These are phyloP conservation scores for Thrips palmi DNA, from an alignment of 1,140 invertebrate genomes.

Conservation along the genomic window DNA sequence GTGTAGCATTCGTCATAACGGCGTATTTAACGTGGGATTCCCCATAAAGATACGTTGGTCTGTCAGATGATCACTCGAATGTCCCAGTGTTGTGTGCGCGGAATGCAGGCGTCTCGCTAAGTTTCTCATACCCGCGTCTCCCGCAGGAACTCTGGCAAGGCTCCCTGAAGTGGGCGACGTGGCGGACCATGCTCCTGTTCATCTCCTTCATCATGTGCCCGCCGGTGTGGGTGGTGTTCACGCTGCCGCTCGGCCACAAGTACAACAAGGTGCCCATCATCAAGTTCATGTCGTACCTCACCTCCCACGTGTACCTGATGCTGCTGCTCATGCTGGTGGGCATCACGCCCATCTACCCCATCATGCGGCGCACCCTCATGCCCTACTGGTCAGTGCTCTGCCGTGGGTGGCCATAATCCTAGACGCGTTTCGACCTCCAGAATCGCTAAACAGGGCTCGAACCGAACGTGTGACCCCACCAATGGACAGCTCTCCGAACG, in stretches of 20 bases:
- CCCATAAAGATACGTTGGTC: too few species aligned
- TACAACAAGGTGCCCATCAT: conserved; percentile 95
- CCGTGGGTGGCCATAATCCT: too few species aligned
- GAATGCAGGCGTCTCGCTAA: too few species aligned
- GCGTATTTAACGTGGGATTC: too few species aligned
- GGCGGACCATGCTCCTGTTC: conserved; percentile 85
- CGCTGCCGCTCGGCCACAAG: conserved; percentile 83
- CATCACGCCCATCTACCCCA: conserved; percentile 72
- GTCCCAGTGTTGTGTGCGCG: too few species aligned
- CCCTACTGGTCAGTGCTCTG: conserved; percentile 31
- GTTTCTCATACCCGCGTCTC: too few species aligned
- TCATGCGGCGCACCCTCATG: conserved; percentile 48
- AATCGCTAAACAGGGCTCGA: too few species aligned
- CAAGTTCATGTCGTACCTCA: conserved; percentile 98
- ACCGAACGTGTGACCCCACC: too few species aligned
- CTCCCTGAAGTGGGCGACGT: conserved; percentile 83
- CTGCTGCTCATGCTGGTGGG: conserved; percentile 77
- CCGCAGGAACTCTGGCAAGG: conserved; percentile 90
- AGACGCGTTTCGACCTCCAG: too few species aligned
- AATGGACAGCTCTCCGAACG: too few species aligned
- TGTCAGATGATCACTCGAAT: too few species aligned
- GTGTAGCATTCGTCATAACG: too few species aligned
- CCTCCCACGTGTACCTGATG: conserved; percentile 96
- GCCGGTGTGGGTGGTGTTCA: conserved; percentile 90
- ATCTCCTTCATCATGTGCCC: conserved; percentile 82